Conservation (phyloP, 2,113 vertebrate genomes). For the Cebus imitator region DNA sequence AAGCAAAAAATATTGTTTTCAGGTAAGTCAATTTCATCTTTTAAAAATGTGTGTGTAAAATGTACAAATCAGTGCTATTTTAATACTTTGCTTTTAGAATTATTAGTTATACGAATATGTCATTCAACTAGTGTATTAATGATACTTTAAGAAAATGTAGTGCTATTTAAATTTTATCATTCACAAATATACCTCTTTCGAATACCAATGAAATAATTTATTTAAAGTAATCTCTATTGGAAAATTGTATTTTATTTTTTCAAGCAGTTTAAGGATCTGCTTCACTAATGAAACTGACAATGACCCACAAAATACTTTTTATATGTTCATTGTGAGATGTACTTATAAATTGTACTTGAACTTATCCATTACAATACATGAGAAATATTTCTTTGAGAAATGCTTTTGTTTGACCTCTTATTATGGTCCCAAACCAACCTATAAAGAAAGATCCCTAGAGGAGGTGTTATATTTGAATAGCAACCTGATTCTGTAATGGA, state of each 20-base stretch:
- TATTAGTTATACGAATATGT: background rate
- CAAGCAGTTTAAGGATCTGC: constrained; percentile 34
- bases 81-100: constrained; percentile 32
- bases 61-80: constrained; percentile 32
- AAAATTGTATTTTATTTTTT: constrained; percentile 42
- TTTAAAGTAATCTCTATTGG: background rate
- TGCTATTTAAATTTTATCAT: background rate
- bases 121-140: background rate
- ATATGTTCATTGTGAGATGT: background rate
- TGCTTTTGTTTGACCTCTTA: constrained; percentile 7
- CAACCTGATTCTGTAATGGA: constrained; percentile 16
- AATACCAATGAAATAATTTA: constrained; percentile 19
- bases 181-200: constrained; percentile 9
- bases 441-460: constrained; percentile 1
- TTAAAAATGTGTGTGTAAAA: background rate
- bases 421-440: background rate
- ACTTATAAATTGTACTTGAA: background rate
- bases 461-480: constrained; percentile 4
- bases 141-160: constrained; percentile 21
- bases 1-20: constrained; percentile 16
- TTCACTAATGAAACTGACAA: constrained; percentile 12
- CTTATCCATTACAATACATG: background rate
- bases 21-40: constrained; percentile 34
- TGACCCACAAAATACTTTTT: constrained; percentile 10
- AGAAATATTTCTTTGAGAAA: constrained; percentile 54